Base-by-base conservation (phyloP, 1,140 invertebrate genomes). In the Ceratoteleas bidentatus region DNA sequence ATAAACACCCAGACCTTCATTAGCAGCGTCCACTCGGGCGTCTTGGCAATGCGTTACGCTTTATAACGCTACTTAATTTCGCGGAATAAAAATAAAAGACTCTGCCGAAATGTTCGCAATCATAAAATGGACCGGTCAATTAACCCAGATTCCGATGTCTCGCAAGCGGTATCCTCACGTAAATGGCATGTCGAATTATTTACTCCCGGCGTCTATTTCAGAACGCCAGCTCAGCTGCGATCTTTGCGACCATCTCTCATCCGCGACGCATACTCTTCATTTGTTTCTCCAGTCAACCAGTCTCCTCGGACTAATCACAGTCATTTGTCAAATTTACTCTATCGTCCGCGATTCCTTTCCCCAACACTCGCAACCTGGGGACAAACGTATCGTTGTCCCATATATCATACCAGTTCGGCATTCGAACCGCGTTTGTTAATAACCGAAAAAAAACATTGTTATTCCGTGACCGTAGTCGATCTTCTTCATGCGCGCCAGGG, bases 291-390 rank as follows among this genome's bases (percentile, higher is more conserved):
- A 47, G 36, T 4, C 24, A 24, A 24, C 24, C 24, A n/a, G 24
- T 2, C 24, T 24, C 24, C 24, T 24, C 1, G 24, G 24, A 57
- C 38, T 38, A 40, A 57, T 14, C 15, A 57, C n/a, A 34, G 14
- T 57, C 57, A 16, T 60, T 24, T 16, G 45, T 60, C 15, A 45
- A 60, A 61, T 61, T 58, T 57, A 60, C 45, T 60, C 57, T 60
- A 60, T 45, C 45, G 15, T 61, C 32, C n/a, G 16, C 2, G 11
- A 49, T 61, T 34, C 32, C 9, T 49, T 47, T 2, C 34, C 14
- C 0, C 32, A 15, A 32, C 40, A 33, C 7, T 9, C 2, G 36
- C 36, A 40, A 40, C 10, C 10, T 40, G 10, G 0, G 36, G 1
- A 2, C 36, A 24, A 24, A 1, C 24, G 24, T 24, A 11, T 6